A percentile compares a stretch with the other conserved stretches of the same genome.
Evolutionary conservation across 2,113 vertebrate species (phyloP).

Genomic region (Erinaceus europaeus): DNA sequence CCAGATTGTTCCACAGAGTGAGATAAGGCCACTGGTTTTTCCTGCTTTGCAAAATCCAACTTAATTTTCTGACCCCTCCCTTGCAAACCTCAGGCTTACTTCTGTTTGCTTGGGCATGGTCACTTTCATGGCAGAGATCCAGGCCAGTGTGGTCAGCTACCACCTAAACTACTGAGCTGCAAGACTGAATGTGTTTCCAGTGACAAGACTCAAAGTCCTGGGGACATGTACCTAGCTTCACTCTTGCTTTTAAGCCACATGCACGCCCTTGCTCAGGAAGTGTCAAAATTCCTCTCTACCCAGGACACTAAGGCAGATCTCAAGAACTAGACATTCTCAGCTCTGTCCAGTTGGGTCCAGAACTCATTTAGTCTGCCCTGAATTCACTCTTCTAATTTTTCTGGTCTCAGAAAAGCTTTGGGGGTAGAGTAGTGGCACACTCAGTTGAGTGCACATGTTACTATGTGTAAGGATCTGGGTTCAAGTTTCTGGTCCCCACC

Average conservation of each 20-base stretch:
- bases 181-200: accelerated
- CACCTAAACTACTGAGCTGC: neutral
- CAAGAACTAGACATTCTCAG: neutral
- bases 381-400: neutral
- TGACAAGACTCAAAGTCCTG: accelerated
- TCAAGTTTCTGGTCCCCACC: no score
- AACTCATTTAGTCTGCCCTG: neutral
- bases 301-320: neutral
- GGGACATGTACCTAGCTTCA: neutral
- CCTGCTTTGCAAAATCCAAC: neutral
- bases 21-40: neutral
- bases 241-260: neutral
- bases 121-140: neutral
- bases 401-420: neutral
- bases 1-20: neutral
- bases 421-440: no score
- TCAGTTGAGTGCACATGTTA: no score
- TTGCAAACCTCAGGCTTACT: neutral
- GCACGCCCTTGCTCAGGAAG: neutral
- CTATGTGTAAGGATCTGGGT: no score
- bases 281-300: neutral
- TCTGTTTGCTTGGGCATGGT: neutral
- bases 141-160: neutral
- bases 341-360: neutral
- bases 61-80: neutral